Conservation (phyloP, 2,113 vertebrate species). For the Candoia aspera region DNA sequence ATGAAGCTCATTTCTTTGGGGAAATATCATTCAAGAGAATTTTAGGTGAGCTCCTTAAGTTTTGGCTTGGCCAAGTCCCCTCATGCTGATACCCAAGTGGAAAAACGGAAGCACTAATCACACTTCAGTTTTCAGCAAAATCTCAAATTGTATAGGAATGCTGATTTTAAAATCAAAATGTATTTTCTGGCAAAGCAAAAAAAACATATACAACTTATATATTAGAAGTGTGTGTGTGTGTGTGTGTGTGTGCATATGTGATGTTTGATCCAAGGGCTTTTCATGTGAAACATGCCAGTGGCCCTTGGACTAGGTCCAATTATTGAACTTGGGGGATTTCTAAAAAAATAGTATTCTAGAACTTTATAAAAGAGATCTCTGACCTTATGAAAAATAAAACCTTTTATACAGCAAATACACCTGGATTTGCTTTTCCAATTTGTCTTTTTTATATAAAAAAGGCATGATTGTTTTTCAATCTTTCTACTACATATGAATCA, state of each 20-base stretch:
- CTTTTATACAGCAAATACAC: background rate
- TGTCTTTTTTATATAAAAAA: background rate
- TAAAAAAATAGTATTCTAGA: constrained; percentile 1
- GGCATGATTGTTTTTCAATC: background rate
- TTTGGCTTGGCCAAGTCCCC: background rate
- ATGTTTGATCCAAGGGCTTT: constrained; percentile 34
- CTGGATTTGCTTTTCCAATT: background rate
- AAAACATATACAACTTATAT: constrained; percentile 17
- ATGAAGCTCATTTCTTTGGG: constrained; percentile 42
- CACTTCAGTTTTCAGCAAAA: constrained; percentile 18
- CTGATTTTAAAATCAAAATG: constrained; percentile 45
- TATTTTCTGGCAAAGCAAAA: constrained; percentile 25
- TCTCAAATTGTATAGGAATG: background rate
- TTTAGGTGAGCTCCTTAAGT: constrained; percentile 32
- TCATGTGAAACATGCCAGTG: constrained; percentile 28
- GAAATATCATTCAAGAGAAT: constrained; percentile 47
- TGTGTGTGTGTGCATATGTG: no score
- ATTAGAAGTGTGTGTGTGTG: background rate
- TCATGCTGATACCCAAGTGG: constrained; percentile 14
- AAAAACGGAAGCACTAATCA: constrained; percentile 30
- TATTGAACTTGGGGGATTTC: constrained; percentile 37
- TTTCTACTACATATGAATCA: background rate
- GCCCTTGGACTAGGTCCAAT: constrained; percentile 18
- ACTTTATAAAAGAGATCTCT: constrained; percentile 14
- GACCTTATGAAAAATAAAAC: background rate